phyloP scores from a whole-genome alignment of 2,113 vertebrate species.

The Dryoscopus gambensis region DNA sequence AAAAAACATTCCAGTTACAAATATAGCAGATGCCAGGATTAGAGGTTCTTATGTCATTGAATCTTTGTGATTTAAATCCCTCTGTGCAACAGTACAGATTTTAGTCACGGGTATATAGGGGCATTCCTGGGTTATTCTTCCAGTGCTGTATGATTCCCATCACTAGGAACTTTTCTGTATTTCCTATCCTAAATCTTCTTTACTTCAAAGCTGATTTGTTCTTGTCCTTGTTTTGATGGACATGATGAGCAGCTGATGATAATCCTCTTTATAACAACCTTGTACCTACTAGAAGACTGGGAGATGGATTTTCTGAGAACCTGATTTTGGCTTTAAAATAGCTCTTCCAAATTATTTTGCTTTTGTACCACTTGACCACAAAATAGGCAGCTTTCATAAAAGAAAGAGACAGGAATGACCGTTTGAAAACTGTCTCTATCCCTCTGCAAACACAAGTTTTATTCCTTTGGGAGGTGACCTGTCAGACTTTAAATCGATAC shows the following conservation, averaged over 20 bases:
- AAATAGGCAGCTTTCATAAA: not conserved
- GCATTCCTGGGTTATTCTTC: not conserved
- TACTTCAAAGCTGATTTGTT: slow-evolving; percentile 41
- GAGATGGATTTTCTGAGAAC: not conserved
- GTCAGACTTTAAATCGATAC: slow-evolving; percentile 4
- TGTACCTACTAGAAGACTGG: not conserved
- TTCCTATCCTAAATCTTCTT: slow-evolving; percentile 39
- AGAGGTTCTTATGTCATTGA: not conserved
- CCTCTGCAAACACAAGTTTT: not conserved
- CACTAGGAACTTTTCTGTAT: not conserved
- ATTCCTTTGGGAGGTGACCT: not conserved
- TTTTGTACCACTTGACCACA: not conserved
- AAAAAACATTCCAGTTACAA: not conserved
- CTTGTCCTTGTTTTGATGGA: slow-evolving; percentile 25
- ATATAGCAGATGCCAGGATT: not conserved
- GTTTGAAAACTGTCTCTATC: not conserved
- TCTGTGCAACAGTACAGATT: not conserved
- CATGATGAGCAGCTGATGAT: not conserved
- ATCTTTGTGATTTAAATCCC: not conserved
- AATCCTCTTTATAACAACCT: slow-evolving; percentile 43
- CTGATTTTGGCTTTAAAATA: not conserved
- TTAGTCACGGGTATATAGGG: not conserved
- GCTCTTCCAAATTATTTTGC: not conserved
- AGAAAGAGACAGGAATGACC: not conserved
- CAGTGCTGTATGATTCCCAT: not conserved